Percentiles rank a stretch among this genome's conserved stretches.
These are phyloP conservation scores for Dendrophyllia cribrosa DNA, from an alignment of 64 coral and sea anemone species.

Conservation along the genomic window DNA sequence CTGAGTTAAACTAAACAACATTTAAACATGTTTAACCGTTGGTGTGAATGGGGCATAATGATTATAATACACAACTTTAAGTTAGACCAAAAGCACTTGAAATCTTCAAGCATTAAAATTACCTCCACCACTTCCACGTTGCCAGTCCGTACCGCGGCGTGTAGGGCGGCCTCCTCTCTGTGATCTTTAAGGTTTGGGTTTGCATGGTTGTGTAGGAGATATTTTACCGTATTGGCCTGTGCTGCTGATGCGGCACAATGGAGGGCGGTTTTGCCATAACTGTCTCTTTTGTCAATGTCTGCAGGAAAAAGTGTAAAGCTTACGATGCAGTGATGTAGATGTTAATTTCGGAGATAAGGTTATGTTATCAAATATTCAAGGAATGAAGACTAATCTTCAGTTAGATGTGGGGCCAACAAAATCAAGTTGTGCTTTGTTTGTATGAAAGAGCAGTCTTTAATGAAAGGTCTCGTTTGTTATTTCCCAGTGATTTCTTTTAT, in stretches of 20 bases:
- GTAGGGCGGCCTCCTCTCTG: constrained; percentile 83
- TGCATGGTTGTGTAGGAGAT: constrained; percentile 86
- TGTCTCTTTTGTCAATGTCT: constrained; percentile 97
- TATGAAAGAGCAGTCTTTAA: too few species aligned
- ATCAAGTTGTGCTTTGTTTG: too few species aligned
- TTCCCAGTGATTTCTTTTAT: too few species aligned
- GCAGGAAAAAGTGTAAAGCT: background rate
- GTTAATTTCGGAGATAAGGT: background rate
- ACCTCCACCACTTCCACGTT: constrained; percentile 93
- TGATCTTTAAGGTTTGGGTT: constrained; percentile 95
- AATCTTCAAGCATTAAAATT: background rate
- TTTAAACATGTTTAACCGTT: too few species aligned
- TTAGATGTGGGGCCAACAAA: too few species aligned
- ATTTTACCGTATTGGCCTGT: constrained; percentile 76
- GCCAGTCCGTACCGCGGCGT: constrained; percentile 87
- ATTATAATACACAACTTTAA: too few species aligned
- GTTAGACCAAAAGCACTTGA: background rate
- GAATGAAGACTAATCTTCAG: too few species aligned
- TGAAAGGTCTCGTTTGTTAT: too few species aligned
- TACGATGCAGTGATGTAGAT: too few species aligned
- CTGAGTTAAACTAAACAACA: too few species aligned
- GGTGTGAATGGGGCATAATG: too few species aligned
- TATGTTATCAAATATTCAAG: too few species aligned
- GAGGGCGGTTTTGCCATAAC: constrained; percentile 88
- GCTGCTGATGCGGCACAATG: constrained; percentile 82